Evolutionary conservation across 2,797 vertebrate genomes (phyloP), one percentile per base, ranked within the genome.

Genomic region (Megaceryle alcyon): DNA sequence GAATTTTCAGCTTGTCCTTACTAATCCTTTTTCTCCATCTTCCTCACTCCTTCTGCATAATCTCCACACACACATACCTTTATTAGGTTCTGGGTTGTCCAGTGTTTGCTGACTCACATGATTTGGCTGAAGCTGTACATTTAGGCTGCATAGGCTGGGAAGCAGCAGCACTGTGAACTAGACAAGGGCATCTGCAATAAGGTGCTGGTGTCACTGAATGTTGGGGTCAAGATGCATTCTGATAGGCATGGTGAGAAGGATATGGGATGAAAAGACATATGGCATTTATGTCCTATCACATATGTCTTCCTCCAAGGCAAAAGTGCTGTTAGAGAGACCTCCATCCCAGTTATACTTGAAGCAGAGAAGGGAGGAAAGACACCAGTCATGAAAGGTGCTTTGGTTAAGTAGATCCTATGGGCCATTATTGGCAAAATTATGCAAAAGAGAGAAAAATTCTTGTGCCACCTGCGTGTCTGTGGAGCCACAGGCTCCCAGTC

Each of bases 121-220:
- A 16, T 22, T 22, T 49, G 44, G 17, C 56, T 73, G 71, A 39
- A 88, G 65, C 20, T 59, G 20, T 84, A 1, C 0, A 0, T 44
- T 61, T 44, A 81, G 22, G 28, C 39, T 73, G 25, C 26, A 7
- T 15, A 33, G 18, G 22, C 7, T 23, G 8, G 59, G 64, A 35
- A 15, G 51, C 78, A 65, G 54, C 25, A 9, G 51, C 46, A 28
- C 43, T 17, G 12, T 0, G 2, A 12, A 14, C 35, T 29, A 63
- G 51, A 9, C 1, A 17, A 57, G 15, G 17, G 6, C 14, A 48
- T 0, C 0, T 73, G 37, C 31, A 65, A 6, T 6, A 28, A 4
- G 12, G 9, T 1, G 0, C 20, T 53, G 33, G 8, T 68, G 79
- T 31, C 10, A 10, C 59, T 33, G 48, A 21, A 0, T 25, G 14